phyloP scores from a whole-genome alignment of 2,113 vertebrate species.

The Pyrgilauda ruficollis region DNA sequence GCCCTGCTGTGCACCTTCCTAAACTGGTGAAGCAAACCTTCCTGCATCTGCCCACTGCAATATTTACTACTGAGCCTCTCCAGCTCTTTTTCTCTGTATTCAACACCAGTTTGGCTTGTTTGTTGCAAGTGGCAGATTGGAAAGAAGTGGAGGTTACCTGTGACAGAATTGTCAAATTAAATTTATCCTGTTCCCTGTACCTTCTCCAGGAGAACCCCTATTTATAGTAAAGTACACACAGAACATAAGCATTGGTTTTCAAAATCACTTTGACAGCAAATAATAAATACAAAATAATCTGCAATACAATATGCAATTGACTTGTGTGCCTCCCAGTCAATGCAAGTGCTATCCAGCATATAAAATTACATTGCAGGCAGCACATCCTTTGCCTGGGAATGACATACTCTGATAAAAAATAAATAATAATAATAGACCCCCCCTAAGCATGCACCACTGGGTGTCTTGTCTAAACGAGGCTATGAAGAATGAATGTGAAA shows the following conservation, averaged over 20 bases:
- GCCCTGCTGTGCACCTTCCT: background rate
- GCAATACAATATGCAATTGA: slow-evolving; percentile 64
- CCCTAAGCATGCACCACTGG: slow-evolving; percentile 23
- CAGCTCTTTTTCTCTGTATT: slow-evolving; percentile 24
- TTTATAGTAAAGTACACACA: slow-evolving; percentile 57
- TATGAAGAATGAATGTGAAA: slow-evolving; percentile 61
- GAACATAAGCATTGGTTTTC: slow-evolving; percentile 63
- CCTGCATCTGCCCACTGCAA: background rate
- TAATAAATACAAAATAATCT: slow-evolving; percentile 62
- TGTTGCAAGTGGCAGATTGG: slow-evolving; percentile 26
- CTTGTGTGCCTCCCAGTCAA: slow-evolving; percentile 58
- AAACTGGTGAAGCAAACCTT: background rate
- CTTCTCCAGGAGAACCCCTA: slow-evolving; percentile 39
- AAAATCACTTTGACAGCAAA: slow-evolving; percentile 62
- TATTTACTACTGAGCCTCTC: background rate
- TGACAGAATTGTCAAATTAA: slow-evolving; percentile 60
- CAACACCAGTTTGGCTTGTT: slow-evolving; percentile 7
- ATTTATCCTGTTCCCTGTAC: slow-evolving; percentile 67
- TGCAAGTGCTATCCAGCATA: slow-evolving; percentile 46
- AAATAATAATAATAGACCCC: slow-evolving; percentile 27
- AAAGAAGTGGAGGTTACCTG: slow-evolving; percentile 61
- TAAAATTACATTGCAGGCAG: slow-evolving; percentile 59
- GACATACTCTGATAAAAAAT: slow-evolving; percentile 52
- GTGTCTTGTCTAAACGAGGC: slow-evolving; percentile 48
- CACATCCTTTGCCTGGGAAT: slow-evolving; percentile 56